Evolutionary conservation across 2,888 invertebrate species (phyloP).

Genomic region (Syritta pipiens): DNA sequence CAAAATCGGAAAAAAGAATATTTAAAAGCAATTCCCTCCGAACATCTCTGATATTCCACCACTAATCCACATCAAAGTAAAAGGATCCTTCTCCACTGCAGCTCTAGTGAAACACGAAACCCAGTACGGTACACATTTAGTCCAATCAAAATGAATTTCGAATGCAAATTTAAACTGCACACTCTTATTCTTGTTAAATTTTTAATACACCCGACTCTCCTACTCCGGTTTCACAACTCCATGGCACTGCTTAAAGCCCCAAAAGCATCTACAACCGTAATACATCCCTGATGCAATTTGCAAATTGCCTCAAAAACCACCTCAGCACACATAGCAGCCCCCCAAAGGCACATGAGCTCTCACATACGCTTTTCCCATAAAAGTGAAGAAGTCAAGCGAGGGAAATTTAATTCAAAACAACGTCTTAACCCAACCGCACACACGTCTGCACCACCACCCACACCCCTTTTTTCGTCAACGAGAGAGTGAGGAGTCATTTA

Average conservation of each 20-base stretch:
- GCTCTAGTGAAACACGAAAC: slow-evolving; percentile 9
- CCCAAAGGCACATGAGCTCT: slow-evolving; percentile 14
- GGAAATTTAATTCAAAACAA: slow-evolving; percentile 55
- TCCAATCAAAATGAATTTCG: not conserved
- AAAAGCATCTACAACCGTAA: slow-evolving; percentile 2
- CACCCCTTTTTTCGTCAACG: slow-evolving; percentile 52
- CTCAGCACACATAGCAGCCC: slow-evolving; percentile 7
- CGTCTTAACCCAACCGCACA: slow-evolving; percentile 47
- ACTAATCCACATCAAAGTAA: not conserved
- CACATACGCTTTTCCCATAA: not conserved
- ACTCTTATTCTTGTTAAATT: slow-evolving; percentile 23
- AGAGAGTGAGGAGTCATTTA: slow-evolving; percentile 62
- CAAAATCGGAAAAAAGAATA: too few relatives aligned
- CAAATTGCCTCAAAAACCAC: slow-evolving; percentile 47
- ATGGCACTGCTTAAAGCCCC: slow-evolving; percentile 2
- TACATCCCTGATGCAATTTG: slow-evolving; percentile 58
- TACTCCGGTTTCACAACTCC: too few relatives aligned
- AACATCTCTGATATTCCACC: too few relatives aligned
- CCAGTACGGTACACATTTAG: too few relatives aligned
- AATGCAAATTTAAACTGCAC: slow-evolving; percentile 58
- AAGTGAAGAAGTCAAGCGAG: slow-evolving; percentile 49
- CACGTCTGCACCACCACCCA: not conserved
- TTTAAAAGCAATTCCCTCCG: too few relatives aligned
- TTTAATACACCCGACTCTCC: slow-evolving; percentile 56
- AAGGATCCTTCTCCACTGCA: not conserved